These are phyloP conservation scores for Eira barbara DNA, from an alignment of 2,113 vertebrate species.

Conservation along the genomic window DNA sequence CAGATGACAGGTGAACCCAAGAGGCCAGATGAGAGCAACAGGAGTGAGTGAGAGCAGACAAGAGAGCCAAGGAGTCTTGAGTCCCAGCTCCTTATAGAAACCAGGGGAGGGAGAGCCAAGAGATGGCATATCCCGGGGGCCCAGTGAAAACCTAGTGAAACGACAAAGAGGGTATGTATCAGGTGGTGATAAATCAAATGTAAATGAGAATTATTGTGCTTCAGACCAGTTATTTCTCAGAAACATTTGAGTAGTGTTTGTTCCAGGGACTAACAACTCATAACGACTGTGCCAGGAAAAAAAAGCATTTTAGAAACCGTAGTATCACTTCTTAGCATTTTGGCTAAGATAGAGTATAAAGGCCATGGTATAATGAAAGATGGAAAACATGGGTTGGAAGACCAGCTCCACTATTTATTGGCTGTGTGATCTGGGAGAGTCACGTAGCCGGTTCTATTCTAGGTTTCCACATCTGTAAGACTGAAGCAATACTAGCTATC, in stretches of 20 bases:
- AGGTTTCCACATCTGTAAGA: neutral
- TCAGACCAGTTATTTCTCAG: conserved; percentile 17
- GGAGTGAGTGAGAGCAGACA: neutral
- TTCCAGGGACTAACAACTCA: neutral
- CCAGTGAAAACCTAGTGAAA: neutral
- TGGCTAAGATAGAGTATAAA: neutral
- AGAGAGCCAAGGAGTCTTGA: neutral
- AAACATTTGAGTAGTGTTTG: neutral
- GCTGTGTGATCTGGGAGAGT: neutral
- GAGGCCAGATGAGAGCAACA: neutral
- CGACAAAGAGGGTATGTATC: neutral
- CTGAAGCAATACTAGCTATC: neutral
- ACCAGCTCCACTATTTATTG: neutral
- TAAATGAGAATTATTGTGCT: neutral
- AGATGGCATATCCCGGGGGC: too few relatives aligned
- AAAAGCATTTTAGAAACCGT: neutral
- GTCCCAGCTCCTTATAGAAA: neutral
- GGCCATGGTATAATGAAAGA: neutral
- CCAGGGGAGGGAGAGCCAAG: neutral
- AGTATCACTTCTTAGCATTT: neutral
- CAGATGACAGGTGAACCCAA: neutral
- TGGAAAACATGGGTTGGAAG: neutral
- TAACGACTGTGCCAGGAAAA: neutral
- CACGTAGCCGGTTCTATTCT: neutral
- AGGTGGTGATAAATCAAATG: neutral